Evolutionary conservation across 1,140 invertebrate species (phyloP).

Genomic region (Vollenhovia emeryi): DNA sequence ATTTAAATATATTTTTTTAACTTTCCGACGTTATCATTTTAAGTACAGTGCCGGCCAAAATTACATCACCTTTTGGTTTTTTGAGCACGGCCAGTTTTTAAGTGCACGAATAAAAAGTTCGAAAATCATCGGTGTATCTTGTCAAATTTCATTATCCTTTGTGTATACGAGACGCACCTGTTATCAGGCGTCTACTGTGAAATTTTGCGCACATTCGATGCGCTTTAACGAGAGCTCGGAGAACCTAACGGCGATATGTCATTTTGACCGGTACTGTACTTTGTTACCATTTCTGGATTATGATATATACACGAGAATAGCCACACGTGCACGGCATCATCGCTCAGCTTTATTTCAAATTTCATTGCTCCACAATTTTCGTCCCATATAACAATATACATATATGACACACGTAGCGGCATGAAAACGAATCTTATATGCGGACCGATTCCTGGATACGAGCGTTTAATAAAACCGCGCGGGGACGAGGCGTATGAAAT

Average conservation of each 20-base stretch:
- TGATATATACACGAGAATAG: neutral
- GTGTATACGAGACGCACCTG: too few species aligned
- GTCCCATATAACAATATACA: neutral
- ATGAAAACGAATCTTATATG: neutral
- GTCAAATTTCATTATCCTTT: too few species aligned
- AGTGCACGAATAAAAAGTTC: too few species aligned
- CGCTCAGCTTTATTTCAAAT: neutral
- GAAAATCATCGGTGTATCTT: too few species aligned
- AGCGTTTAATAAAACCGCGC: slow-evolving; percentile 10
- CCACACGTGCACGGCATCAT: neutral
- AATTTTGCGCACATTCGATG: too few species aligned
- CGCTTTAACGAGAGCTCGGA: too few species aligned
- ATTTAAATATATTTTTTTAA: neutral
- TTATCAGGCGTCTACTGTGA: too few species aligned
- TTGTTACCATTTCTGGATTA: neutral
- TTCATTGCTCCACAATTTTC: neutral
- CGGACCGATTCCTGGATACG: neutral
- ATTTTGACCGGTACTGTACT: too few species aligned
- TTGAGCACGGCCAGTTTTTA: too few species aligned
- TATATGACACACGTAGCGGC: neutral
- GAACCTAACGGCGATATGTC: too few species aligned
- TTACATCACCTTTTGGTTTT: too few species aligned
- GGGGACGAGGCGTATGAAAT: neutral
- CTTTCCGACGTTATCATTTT: neutral
- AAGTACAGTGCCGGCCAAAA: too few species aligned